These are phyloP conservation scores for Novumbra hubbsi DNA, from an alignment of 2,797 vertebrate genomes.

Conservation along the genomic window DNA sequence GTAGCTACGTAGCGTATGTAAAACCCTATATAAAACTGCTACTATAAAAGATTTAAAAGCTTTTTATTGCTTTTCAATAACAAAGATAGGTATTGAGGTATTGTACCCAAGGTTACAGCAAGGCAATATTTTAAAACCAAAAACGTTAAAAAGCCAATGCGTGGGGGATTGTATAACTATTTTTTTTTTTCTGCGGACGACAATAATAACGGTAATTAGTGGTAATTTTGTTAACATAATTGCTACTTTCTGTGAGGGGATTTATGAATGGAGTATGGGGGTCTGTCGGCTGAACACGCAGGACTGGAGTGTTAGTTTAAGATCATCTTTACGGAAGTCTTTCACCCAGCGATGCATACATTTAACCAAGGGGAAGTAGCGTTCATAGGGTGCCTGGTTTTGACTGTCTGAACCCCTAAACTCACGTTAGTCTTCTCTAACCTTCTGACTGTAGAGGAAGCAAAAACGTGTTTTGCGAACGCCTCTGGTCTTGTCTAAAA, in stretches of 20 bases:
- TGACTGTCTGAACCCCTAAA: neutral
- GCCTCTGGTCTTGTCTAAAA: conserved; percentile 10
- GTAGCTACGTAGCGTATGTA: too few species aligned
- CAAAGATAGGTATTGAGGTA: too few species aligned
- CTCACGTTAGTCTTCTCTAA: neutral
- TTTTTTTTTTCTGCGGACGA: neutral
- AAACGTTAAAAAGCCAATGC: neutral
- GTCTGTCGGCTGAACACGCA: conserved; percentile 14
- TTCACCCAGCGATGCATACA: neutral
- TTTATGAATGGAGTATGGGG: conserved; percentile 57
- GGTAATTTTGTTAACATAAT: neutral
- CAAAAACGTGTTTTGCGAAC: neutral
- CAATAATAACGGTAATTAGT: neutral
- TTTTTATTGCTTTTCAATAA: too few species aligned
- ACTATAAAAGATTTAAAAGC: neutral
- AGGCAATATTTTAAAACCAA: neutral
- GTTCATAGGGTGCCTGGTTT: neutral
- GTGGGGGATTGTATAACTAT: neutral
- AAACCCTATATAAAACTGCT: too few species aligned
- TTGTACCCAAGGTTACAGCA: too few species aligned
- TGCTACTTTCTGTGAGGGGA: conserved; percentile 21
- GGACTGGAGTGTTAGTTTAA: neutral
- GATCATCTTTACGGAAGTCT: neutral
- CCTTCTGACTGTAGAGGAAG: conserved; percentile 3
- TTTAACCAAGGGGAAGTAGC: neutral